Evolutionary conservation across 2,113 vertebrate genomes (phyloP).

Genomic region (Larimichthys crocea): DNA sequence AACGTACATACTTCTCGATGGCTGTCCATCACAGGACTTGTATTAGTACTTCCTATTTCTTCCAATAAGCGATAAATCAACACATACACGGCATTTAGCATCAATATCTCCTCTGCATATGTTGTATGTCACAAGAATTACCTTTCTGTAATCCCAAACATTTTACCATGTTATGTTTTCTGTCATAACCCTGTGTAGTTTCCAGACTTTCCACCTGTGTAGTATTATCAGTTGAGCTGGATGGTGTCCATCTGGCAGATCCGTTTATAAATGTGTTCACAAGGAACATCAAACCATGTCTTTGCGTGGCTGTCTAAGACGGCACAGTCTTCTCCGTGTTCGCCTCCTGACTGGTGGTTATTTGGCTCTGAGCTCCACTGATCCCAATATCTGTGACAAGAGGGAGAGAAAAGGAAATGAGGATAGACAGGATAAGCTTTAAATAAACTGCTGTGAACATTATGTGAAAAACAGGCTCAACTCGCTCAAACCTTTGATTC

Average conservation of each 20-base stretch:
- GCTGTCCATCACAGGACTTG: no score
- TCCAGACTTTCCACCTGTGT: conserved; percentile 17
- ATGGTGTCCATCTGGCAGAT: conserved; percentile 77
- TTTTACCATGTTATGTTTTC: not conserved
- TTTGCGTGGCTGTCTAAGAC: conserved; percentile 64
- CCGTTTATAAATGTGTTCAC: conserved; percentile 67
- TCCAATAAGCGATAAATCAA: no score
- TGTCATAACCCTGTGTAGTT: conserved; percentile 4
- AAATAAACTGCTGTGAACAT: conserved; percentile 35
- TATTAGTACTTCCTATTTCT: no score
- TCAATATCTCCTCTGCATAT: not conserved
- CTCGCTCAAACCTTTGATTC: conserved; percentile 4
- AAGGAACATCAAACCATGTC: conserved; percentile 73
- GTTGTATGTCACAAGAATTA: not conserved
- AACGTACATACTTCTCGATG: no score
- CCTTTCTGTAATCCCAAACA: conserved; percentile 9
- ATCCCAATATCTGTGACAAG: conserved; percentile 71
- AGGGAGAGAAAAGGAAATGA: conserved; percentile 16
- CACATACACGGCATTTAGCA: no score
- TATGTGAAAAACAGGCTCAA: conserved; percentile 30
- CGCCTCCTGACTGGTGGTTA: conserved; percentile 69
- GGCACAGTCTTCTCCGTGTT: conserved; percentile 70
- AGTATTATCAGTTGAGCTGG: conserved; percentile 33
- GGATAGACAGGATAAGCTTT: conserved; percentile 14
- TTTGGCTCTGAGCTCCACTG: conserved; percentile 64